These are phyloP conservation scores for Python bivittatus DNA, from an alignment of 2,113 vertebrate species.

Conservation along the genomic window DNA sequence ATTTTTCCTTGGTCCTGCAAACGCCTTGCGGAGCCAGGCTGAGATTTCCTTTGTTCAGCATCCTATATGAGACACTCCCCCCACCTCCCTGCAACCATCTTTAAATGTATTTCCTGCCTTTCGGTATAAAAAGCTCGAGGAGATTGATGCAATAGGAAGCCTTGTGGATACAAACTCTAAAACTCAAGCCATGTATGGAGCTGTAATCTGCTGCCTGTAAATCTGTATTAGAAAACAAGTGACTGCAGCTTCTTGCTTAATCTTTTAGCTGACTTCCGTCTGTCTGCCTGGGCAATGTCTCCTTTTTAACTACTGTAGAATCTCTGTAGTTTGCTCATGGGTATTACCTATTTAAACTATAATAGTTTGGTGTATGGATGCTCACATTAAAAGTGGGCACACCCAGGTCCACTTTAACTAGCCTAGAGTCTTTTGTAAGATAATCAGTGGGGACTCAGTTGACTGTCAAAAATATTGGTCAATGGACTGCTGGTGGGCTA, in stretches of 20 bases:
- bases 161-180: no score
- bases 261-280: not conserved
- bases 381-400: not conserved
- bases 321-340: not conserved
- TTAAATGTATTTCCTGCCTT: not conserved
- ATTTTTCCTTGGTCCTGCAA: not conserved
- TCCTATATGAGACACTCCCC: not conserved
- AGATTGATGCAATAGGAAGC: not conserved
- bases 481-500: not conserved
- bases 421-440: not conserved
- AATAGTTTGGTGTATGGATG: not conserved
- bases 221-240: not conserved
- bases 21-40: not conserved
- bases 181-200: not conserved
- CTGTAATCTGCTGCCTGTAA: not conserved
- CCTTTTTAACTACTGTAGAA: not conserved
- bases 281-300: not conserved
- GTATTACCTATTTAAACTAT: not conserved
- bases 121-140: not conserved
- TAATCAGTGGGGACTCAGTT: not conserved
- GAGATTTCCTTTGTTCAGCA: not conserved
- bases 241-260: not conserved
- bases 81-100: not conserved
- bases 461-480: not conserved
- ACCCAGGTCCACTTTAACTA: not conserved